These are phyloP conservation scores for Tachycineta bicolor DNA, from an alignment of 2,113 vertebrate species.

Conservation along the genomic window DNA sequence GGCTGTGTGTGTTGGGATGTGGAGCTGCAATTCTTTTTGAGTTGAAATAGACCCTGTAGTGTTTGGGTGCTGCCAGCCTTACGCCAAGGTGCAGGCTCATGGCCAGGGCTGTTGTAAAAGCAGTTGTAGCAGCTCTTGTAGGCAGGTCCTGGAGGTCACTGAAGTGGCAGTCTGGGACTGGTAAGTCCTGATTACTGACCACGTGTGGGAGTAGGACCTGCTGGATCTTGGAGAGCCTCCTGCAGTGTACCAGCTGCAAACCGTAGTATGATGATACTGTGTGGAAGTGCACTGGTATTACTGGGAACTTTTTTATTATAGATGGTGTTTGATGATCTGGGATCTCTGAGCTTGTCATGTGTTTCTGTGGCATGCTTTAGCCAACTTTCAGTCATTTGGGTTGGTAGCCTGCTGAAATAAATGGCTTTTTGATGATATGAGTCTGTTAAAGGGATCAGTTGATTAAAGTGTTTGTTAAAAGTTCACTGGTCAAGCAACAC, in stretches of 20 bases:
- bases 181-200: neutral
- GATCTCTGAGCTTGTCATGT: neutral
- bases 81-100: neutral
- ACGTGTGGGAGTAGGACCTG: neutral
- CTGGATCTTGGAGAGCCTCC: neutral
- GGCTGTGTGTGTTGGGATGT: neutral
- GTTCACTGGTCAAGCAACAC: neutral
- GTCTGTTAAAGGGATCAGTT: neutral
- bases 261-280: rapidly evolving
- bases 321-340: neutral
- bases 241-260: neutral
- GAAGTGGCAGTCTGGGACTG: neutral
- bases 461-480: neutral
- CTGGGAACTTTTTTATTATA: rapidly evolving
- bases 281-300: neutral
- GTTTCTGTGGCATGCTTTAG: neutral
- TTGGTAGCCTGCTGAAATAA: neutral
- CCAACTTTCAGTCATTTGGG: neutral
- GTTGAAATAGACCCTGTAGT: neutral
- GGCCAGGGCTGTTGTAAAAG: neutral
- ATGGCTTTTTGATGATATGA: neutral
- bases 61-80: neutral
- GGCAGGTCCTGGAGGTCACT: neutral
- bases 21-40: neutral
- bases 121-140: neutral